These are phyloP conservation scores for Aspiorhynchus laticeps DNA, from an alignment of 2,113 vertebrate species.

Conservation along the genomic window DNA sequence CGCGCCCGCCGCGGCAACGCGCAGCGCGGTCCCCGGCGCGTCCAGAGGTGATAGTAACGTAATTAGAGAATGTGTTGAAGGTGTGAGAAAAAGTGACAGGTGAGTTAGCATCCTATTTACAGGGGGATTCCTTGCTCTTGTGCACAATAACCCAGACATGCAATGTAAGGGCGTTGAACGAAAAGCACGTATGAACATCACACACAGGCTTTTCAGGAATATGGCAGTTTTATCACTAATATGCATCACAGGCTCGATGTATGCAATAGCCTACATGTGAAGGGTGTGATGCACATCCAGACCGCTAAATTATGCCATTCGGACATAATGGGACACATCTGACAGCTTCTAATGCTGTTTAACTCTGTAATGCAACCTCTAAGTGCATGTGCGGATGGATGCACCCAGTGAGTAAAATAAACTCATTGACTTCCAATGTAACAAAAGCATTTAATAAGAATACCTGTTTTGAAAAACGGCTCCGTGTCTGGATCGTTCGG, in stretches of 20 bases:
- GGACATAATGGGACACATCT: conserved; percentile 1
- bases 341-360: not conserved
- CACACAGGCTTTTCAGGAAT: conserved; percentile 44
- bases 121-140: conserved; percentile 18
- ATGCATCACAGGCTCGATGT: conserved; percentile 8
- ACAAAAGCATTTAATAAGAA: conserved; percentile 40
- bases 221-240: conserved; percentile 36
- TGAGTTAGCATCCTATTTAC: conserved; percentile 10
- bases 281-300: conserved; percentile 43
- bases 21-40: conserved; percentile 38
- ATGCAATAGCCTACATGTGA: not conserved
- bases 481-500: conserved; percentile 84
- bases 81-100: conserved; percentile 51
- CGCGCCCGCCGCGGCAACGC: conserved; percentile 37
- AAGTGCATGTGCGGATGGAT: not conserved
- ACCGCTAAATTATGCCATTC: not conserved
- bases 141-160: not conserved
- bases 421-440: not conserved
- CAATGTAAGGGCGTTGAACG: conserved; percentile 31
- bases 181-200: conserved; percentile 23
- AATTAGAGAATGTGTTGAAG: conserved; percentile 39
- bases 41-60: conserved; percentile 40
- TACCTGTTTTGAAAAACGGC: conserved; percentile 88
- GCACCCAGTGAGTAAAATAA: not conserved
- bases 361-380: not conserved